Percentiles rank a stretch among this genome's conserved stretches.
Evolutionary conservation across 2,113 vertebrate species (phyloP).

Genomic region (Chloroceryle aenea): DNA sequence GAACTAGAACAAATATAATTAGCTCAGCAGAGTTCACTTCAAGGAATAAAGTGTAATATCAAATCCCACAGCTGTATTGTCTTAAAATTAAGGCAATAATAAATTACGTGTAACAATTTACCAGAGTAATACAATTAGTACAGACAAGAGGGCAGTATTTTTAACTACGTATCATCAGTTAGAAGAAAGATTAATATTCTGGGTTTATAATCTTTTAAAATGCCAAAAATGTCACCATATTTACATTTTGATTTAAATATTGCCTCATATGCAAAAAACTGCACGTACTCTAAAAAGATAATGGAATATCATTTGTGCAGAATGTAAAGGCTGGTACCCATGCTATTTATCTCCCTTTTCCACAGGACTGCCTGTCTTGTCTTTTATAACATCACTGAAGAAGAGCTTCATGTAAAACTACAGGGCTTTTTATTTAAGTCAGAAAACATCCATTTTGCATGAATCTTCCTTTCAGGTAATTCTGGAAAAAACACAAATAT

Average conservation of each 20-base stretch:
- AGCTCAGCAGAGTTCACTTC: neutral
- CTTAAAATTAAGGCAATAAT: neutral
- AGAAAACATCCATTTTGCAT: neutral
- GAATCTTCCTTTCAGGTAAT: neutral
- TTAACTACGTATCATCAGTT: neutral
- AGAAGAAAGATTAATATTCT: neutral
- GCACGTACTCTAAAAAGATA: neutral
- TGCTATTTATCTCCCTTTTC: neutral
- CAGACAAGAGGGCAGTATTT: neutral
- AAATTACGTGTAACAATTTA: neutral
- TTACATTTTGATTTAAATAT: neutral
- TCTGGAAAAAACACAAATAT: conserved; percentile 5
- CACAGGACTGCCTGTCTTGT: neutral
- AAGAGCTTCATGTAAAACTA: neutral
- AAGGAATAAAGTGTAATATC: neutral
- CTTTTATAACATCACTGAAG: neutral
- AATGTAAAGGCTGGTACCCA: neutral
- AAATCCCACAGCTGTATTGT: neutral
- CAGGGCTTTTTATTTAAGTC: neutral
- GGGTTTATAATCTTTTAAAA: neutral
- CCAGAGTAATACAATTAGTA: neutral
- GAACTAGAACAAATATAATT: neutral
- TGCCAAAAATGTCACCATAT: neutral
- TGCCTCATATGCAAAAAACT: neutral
- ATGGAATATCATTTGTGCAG: neutral